phyloP scores from a whole-genome alignment of 2,797 vertebrate species.

The Dallia pectoralis region DNA sequence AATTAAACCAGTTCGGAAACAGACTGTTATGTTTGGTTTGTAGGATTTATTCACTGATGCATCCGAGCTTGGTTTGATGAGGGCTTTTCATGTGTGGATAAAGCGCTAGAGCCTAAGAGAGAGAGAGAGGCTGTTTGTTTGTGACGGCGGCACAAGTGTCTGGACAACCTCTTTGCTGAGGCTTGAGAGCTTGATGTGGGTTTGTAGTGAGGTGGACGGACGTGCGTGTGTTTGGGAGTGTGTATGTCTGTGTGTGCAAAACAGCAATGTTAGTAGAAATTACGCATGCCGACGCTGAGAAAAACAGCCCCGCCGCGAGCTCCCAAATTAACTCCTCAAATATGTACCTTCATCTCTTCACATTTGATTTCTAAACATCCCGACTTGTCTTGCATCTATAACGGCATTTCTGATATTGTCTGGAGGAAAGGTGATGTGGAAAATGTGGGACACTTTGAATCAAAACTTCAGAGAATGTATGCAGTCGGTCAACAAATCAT shows the following conservation, averaged over 20 bases:
- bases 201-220: too few relatives aligned
- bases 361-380: conserved; percentile 29
- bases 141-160: not conserved
- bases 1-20: not conserved
- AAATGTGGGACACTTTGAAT: conserved; percentile 35
- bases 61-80: not conserved
- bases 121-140: not conserved
- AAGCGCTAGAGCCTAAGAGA: not conserved
- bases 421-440: conserved; percentile 29
- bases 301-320: conserved; percentile 22
- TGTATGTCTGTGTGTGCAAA: not conserved
- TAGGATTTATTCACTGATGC: conserved; percentile 4
- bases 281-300: conserved; percentile 19
- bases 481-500: conserved; percentile 28
- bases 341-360: conserved; percentile 31
- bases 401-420: conserved; percentile 39
- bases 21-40: not conserved
- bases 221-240: not conserved
- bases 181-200: too few relatives aligned
- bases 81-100: not conserved
- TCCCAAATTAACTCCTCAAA: conserved; percentile 43
- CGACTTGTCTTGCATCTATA: conserved; percentile 38
- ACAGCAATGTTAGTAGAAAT: not conserved
- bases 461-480: conserved; percentile 18
- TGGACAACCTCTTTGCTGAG: not conserved